Evolutionary conservation across 2,113 vertebrate genomes (phyloP), one percentile per base, ranked within the genome.

Genomic region (Misgurnus mizolepis): DNA sequence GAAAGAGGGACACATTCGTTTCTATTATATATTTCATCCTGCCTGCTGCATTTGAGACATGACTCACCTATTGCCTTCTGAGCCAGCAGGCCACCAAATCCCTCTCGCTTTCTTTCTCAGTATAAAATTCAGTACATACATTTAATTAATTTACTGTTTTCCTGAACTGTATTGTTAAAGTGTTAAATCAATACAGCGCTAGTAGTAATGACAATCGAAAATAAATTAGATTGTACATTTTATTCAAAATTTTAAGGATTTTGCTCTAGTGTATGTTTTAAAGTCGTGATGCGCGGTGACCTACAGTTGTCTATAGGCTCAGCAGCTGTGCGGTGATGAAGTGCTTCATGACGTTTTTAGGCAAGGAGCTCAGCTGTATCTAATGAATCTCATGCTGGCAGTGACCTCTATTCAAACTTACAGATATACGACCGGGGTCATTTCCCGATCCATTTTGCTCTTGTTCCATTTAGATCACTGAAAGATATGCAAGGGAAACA

Each of bases 321-420:
- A 82, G 83, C 61, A 67, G 80, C 58, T 73, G 73, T 49, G 47
- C 27, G 18, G 47, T 77, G 75, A 77, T 67, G 75, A 4, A 66
- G 62, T 55, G 75, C 45, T 22, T 41, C 10, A 62, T 1, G 27
- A 34, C 27, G 60, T 77, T 77, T 66, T 66, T 27, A 76, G 74
- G 47, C 65, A 15, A 76, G 61, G 22, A 45, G 72, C 56, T 76
- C 43, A 76, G 60, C 45, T 76, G 60, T 53, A 76, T 40, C 75
- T 41, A 77, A 77, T 77, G 47, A 11, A 77, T 10, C 2, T 77
- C 75, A 53, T 53, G 47, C 61, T 77, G 62, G 55, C 61, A 12
- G 47, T 77, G 75, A 66, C 75, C 75, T 77, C 62, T 77, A 53
- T 77, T 76, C 45, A 2, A 15, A 53, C 34, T 12, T 47, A 27